Conservation (phyloP, 2,888 invertebrate genomes). For the Petrolisthes cinctipes region DNA sequence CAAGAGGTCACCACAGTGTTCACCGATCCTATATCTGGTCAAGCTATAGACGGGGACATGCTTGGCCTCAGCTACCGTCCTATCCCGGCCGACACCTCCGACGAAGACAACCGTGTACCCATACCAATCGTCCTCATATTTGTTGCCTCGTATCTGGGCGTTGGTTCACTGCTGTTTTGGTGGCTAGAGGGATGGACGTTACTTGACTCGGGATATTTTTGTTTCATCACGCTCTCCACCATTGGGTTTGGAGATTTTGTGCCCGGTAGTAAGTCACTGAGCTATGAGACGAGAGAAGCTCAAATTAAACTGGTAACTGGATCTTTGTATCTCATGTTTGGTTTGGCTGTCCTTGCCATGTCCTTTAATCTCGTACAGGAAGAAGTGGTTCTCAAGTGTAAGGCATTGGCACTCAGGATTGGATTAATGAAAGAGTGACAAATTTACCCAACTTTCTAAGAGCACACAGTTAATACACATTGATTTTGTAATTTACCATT, state of each 20-base stretch:
- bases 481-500: no score
- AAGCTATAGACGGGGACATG: conserved; percentile 62
- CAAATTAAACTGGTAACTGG: conserved; percentile 83
- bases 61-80: conserved; percentile 63
- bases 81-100: conserved; percentile 58
- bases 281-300: conserved; percentile 71
- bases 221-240: conserved; percentile 86
- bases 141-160: conserved; percentile 80
- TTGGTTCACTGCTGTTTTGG: conserved; percentile 83
- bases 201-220: conserved; percentile 86
- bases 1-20: conserved; percentile 59
- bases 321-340: conserved; percentile 83
- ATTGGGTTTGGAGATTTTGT: conserved; percentile 85
- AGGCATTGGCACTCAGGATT: conserved; percentile 79
- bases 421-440: conserved; percentile 76
- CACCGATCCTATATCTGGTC: conserved; percentile 62
- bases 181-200: conserved; percentile 86
- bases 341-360: conserved; percentile 85
- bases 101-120: conserved; percentile 72
- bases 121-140: conserved; percentile 77
- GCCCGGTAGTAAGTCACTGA: conserved; percentile 73
- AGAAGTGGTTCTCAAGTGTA: conserved; percentile 81
- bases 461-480: no score
- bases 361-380: conserved; percentile 87
- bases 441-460: background rate